Percentiles rank a stretch among this genome's conserved stretches.
Conservation (phyloP, 37 sponge, comb jelly and placozoan genomes). For the Amphimedon queenslandica region DNA sequence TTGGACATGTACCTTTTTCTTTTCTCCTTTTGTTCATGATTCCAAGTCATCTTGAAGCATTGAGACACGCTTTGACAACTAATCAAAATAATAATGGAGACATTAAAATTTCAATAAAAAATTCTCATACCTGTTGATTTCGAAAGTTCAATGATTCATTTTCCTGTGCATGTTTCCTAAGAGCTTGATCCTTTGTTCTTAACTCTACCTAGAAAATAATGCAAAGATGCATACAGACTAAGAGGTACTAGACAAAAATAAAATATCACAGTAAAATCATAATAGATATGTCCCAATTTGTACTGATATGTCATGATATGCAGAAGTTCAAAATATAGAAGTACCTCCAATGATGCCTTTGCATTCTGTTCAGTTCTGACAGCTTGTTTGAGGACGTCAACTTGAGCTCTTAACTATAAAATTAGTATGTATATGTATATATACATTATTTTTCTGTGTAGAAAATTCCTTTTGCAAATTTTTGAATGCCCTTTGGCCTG, state of each 20-base stretch:
- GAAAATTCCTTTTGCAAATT: too few relatives aligned
- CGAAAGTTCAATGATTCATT: slow-evolving; percentile 73
- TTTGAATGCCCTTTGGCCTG: too few relatives aligned
- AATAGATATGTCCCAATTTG: neutral
- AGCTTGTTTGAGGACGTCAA: slow-evolving; percentile 82
- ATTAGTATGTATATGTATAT: too few relatives aligned
- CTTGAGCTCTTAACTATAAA: slow-evolving; percentile 73
- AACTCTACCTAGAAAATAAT: slow-evolving; percentile 44
- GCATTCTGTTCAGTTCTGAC: slow-evolving; percentile 63
- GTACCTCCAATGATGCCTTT: slow-evolving; percentile 54
- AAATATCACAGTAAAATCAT: neutral
- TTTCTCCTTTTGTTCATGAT: slow-evolving; percentile 9
- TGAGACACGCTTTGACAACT: slow-evolving; percentile 66
- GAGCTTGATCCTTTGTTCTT: slow-evolving; percentile 41
- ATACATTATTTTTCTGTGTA: too few relatives aligned
- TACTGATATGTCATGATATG: neutral
- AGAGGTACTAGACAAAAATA: neutral
- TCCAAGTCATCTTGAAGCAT: slow-evolving; percentile 60
- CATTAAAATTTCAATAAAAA: neutral
- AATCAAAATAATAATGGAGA: neutral
- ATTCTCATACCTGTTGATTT: slow-evolving; percentile 67
- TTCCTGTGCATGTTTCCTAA: slow-evolving; percentile 68
- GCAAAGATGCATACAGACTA: neutral
- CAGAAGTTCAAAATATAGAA: too few relatives aligned
- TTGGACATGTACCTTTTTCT: slow-evolving; percentile 21